Evolutionary conservation across 2,888 invertebrate genomes (phyloP).

Genomic region (Parthenolecanium corni): DNA sequence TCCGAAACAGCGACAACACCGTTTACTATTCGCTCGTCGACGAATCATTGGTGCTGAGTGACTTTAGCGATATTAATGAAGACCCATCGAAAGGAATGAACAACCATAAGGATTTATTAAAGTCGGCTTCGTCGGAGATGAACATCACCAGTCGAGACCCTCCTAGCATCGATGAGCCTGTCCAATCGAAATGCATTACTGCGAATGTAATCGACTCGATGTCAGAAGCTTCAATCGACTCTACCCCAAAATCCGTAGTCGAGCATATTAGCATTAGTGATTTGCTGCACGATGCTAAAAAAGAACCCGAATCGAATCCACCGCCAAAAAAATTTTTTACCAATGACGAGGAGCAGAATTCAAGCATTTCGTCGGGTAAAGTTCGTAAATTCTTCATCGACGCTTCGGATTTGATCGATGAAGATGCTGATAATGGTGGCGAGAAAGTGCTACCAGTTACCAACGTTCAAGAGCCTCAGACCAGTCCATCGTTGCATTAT

Average conservation of each 20-base stretch:
- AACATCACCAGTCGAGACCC: background rate
- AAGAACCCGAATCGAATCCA: background rate
- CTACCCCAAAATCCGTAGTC: background rate
- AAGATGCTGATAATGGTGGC: background rate
- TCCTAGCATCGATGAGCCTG: background rate
- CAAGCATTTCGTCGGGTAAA: background rate
- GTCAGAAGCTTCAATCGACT: background rate
- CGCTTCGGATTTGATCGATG: constrained; percentile 15
- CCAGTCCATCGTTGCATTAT: background rate
- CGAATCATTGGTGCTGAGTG: constrained; percentile 17
- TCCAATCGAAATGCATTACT: background rate
- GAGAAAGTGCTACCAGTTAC: too few relatives aligned
- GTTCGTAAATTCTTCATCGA: constrained; percentile 16
- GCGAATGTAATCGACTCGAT: background rate
- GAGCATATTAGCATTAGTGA: background rate
- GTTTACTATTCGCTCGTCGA: constrained; percentile 19
- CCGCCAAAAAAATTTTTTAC: background rate
- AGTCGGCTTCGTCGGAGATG: background rate
- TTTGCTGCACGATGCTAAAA: background rate
- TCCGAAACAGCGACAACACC: constrained; percentile 5
- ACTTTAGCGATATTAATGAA: constrained; percentile 23
- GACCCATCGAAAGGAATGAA: constrained; percentile 14
- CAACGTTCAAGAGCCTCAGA: too few relatives aligned
- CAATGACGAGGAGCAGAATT: background rate
- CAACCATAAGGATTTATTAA: background rate